Percentiles rank a stretch among this genome's conserved stretches.
phyloP scores from a whole-genome alignment of 2,797 vertebrate genomes.

The Sebastes steindachneri region DNA sequence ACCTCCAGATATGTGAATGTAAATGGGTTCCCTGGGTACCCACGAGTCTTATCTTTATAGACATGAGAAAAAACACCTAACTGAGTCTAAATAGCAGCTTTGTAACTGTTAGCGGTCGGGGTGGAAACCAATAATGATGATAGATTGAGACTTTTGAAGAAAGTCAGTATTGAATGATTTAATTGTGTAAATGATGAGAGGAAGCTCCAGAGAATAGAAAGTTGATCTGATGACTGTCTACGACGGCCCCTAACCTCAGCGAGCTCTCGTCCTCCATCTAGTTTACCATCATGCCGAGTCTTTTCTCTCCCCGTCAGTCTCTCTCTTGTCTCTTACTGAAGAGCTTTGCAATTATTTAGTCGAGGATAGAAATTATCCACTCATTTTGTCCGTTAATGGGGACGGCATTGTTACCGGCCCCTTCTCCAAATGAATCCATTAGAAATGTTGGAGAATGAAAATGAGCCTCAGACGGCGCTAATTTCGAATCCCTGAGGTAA shows the following conservation, averaged over 20 bases:
- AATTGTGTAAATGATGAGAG: no score
- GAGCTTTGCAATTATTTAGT: conserved; percentile 38
- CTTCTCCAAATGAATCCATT: conserved; percentile 66
- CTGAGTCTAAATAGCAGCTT: no score
- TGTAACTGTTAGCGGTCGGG: no score
- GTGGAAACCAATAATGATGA: no score
- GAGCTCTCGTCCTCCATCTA: neutral
- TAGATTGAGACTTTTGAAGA: no score
- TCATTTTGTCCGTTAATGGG: conserved; percentile 55
- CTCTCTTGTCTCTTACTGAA: neutral
- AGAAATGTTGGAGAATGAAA: conserved; percentile 50
- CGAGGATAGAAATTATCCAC: conserved; percentile 39
- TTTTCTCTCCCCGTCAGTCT: neutral
- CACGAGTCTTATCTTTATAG: no score
- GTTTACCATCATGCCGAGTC: neutral
- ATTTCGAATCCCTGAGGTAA: conserved; percentile 64
- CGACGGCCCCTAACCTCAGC: neutral
- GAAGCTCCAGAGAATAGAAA: no score
- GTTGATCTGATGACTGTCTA: no score
- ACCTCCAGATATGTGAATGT: no score
- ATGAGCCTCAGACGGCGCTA: conserved; percentile 52
- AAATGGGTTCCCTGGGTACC: no score
- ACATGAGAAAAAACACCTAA: no score
- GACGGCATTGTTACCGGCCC: conserved; percentile 36
- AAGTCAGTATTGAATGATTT: no score